Evolutionary conservation across 53 echinoderm and acorn worm species (phyloP), one percentile per base, ranked within the genome.

Genomic region (Mesocentrotus franciscanus): DNA sequence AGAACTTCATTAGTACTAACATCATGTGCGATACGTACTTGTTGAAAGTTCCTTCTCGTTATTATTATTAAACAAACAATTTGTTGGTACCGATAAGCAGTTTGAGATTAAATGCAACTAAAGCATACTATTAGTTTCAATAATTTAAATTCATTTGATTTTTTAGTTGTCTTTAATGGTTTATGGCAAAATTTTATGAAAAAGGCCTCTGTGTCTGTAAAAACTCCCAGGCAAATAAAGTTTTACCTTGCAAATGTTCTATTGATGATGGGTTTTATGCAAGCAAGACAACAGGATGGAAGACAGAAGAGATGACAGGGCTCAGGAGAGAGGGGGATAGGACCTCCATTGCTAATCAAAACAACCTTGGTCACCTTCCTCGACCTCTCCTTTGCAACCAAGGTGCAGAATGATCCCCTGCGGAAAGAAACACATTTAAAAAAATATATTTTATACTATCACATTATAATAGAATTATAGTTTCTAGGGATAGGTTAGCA

Each of bases 281-380:
- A 99, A 33, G 96, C 95, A 36, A 99, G 96, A 34, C 98, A 75
- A 34, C 89, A 94, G 18, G 97, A 78, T 72, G 99, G 99, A 26
- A 99, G 98, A 61, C 99, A 98, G 95, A 99, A 99, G 17, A 99
- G 95, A 27, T 99, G 97, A 74, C 99, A 99, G 56, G 95, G 22
- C 30, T 96, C 95, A 24, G 99, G 99, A 32, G 97, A 93, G 56
- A 99, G 96, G 0, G 98, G 90, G 16, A 98, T 92, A 13, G 99
- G 99, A 15, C 98, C 99, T n/a, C 99, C 99, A 60, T 98, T 98
- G 81, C 98, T 99, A 84, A 99, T 96, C 70, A 99, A 57, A 30
- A 99, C 94, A 91, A 99, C 60, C 92, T 99, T 99, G 35, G 97
- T 96, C 76, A 99, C 98, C 35, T 96, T 96, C 57, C 96, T 93